Evolutionary conservation across 2,888 invertebrate genomes (phyloP), one percentile per base, ranked within the genome.

Genomic region (Liposcelis brunnea): DNA sequence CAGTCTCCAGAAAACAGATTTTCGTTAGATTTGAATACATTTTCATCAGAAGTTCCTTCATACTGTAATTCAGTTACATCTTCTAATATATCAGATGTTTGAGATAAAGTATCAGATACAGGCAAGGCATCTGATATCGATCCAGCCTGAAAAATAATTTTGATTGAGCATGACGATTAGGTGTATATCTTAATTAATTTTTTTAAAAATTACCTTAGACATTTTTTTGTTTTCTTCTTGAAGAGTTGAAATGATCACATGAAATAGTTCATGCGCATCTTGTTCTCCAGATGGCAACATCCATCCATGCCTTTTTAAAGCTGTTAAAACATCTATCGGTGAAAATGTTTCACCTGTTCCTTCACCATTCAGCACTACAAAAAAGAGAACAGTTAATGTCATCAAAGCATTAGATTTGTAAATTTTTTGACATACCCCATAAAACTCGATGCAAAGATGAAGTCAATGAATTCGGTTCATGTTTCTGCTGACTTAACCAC

Each of bases 221-320:
- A 46, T 53, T 56, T 51, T 49, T 44, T 53, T 54, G 67, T 67
- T 74, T 63, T 95, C 94, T 58, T 90, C 86, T 59, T 91, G 90
- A 42, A 94, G 67, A 11, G 91, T 89, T n/a, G 84, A 77, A 7
- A 91, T 69, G 54, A 95, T 66, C 7, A 90, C 81, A 61, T 90
- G 87, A 54, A 94, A 77, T 44, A 95, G 63, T 64, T 95, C 94
- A 60, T 93, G 93, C 1, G 91, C 86, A 65, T 95, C 95, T 63
- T 93, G 83, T 65, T 94, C 89, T 52, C 87, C 89, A 16, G 80
- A 73, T 0, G 87, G 80, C 53, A 93, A 85, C 40, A 81, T 79
- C 90, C 91, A 93, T 12, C 85, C 79, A 0, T 83, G 70, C 2
- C 75, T 68, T 16, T 79, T 68, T 5, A 93, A 66, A 0, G 85